A percentile compares a stretch with the other conserved stretches of the same genome.
phyloP scores from a whole-genome alignment of 2,113 vertebrate species.

The Spheniscus mendiculus region DNA sequence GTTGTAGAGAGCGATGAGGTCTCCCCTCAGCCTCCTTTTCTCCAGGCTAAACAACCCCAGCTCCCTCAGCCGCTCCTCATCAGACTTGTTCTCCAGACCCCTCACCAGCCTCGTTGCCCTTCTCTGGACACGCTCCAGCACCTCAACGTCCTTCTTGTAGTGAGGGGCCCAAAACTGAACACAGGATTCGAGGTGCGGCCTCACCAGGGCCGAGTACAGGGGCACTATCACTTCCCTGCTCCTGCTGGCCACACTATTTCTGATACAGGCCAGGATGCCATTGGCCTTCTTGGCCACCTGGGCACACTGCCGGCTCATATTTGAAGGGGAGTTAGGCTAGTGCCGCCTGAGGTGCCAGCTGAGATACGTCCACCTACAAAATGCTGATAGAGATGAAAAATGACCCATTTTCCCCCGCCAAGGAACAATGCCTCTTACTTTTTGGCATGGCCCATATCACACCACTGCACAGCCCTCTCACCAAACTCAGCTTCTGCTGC shows the following conservation, averaged over 20 bases:
- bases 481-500: background rate
- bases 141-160: background rate
- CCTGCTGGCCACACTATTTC: background rate
- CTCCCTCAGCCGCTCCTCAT: background rate
- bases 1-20: too few species aligned
- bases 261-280: background rate
- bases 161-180: background rate
- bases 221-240: background rate
- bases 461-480: background rate
- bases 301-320: background rate
- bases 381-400: background rate
- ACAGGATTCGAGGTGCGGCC: background rate
- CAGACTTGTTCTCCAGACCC: background rate
- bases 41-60: background rate
- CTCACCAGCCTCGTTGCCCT: background rate
- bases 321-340: background rate
- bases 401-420: accelerated
- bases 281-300: background rate
- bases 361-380: background rate
- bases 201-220: background rate
- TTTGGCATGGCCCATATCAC: background rate
- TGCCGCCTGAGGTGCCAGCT: background rate
- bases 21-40: too few species aligned
- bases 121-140: background rate
- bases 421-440: background rate